phyloP scores from a whole-genome alignment of 2,888 invertebrate species.

The Cataglyphis albicans region DNA sequence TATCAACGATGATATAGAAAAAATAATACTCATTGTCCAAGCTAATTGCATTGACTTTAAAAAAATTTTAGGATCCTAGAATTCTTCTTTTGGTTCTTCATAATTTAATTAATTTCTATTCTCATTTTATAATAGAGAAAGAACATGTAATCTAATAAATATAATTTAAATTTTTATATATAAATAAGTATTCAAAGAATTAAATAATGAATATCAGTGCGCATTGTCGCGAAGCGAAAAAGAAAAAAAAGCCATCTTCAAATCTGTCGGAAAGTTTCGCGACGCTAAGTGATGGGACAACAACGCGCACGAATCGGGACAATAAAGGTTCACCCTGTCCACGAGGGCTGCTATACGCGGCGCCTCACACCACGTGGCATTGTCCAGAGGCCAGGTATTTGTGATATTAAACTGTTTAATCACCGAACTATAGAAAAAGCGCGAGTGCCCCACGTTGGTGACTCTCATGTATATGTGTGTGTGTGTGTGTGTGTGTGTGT shows the following conservation, averaged over 20 bases:
- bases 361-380: constrained; percentile 60
- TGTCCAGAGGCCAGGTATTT: constrained; percentile 73
- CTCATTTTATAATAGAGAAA: neutral
- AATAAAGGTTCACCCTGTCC: constrained; percentile 61
- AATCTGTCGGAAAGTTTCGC: constrained; percentile 51
- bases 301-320: constrained; percentile 45
- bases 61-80: neutral
- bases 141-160: neutral
- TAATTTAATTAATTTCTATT: constrained; percentile 7
- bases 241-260: neutral
- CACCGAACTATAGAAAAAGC: constrained; percentile 79
- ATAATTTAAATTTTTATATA: neutral
- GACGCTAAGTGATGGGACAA: constrained; percentile 58
- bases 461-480: constrained; percentile 32
- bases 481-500: neutral
- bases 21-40: neutral
- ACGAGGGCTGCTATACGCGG: constrained; percentile 26
- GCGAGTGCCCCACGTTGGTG: constrained; percentile 57
- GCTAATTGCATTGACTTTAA: neutral
- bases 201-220: constrained; percentile 6
- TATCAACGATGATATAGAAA: neutral
- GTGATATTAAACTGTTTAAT: constrained; percentile 83
- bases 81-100: neutral
- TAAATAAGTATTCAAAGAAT: neutral
- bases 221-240: neutral